Percentiles rank a stretch among this genome's conserved stretches.
These are phyloP conservation scores for Ochotona princeps DNA, from an alignment of 2,113 vertebrate genomes.

Conservation along the genomic window DNA sequence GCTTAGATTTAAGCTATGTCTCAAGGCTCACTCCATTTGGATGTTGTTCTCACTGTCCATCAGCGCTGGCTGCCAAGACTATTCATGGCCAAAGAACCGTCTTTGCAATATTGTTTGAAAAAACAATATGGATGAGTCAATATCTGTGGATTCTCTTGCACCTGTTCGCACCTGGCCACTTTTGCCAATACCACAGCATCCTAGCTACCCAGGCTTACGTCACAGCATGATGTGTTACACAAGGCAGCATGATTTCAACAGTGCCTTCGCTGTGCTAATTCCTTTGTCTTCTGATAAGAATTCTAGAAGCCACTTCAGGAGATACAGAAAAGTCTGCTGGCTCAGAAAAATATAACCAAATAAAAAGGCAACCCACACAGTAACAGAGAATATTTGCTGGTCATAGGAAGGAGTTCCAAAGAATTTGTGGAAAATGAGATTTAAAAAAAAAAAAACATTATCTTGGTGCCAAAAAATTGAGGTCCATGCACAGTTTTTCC, in stretches of 20 bases:
- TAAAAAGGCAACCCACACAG: background rate
- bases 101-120: background rate
- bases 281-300: background rate
- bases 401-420: too few relatives aligned
- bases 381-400: too few relatives aligned
- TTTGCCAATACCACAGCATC: background rate
- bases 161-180: background rate
- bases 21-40: background rate
- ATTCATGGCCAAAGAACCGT: background rate
- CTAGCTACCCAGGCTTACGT: background rate
- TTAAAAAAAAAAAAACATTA: too few relatives aligned
- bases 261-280: background rate
- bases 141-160: background rate
- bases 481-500: too few relatives aligned
- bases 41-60: background rate
- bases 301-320: background rate
- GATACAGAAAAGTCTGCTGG: background rate
- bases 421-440: too few relatives aligned
- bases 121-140: background rate
- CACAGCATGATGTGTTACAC: too few relatives aligned
- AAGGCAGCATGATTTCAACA: too few relatives aligned
- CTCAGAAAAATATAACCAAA: background rate
- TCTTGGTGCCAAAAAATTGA: too few relatives aligned
- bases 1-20: background rate
- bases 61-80: background rate